phyloP scores from a whole-genome alignment of 1,140 invertebrate species.

The Aphidius ervi region DNA sequence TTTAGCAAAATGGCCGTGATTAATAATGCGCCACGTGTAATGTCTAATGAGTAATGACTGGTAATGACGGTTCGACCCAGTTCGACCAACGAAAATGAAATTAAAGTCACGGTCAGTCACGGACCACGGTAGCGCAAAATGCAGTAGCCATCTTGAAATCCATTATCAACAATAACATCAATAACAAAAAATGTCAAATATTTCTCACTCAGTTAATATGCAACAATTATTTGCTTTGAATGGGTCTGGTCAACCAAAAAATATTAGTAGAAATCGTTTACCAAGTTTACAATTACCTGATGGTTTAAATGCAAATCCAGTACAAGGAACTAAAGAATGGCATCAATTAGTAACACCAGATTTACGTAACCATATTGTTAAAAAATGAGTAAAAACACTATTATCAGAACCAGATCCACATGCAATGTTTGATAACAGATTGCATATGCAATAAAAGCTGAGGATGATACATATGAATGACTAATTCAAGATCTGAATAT shows the following conservation, averaged over 20 bases:
- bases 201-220: constrained; percentile 37
- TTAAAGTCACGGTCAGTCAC: constrained; percentile 39
- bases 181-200: constrained; percentile 43
- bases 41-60: too few relatives aligned
- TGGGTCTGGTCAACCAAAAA: constrained; percentile 40
- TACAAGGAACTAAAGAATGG: constrained; percentile 93
- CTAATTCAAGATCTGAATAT: too few relatives aligned
- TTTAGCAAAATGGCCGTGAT: too few relatives aligned
- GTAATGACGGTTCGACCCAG: too few relatives aligned
- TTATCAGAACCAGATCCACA: too few relatives aligned
- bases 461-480: too few relatives aligned
- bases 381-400: too few relatives aligned
- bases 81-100: constrained; percentile 55
- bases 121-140: constrained; percentile 30
- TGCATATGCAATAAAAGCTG: too few relatives aligned
- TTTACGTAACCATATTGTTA: too few relatives aligned
- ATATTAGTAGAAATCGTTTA: constrained; percentile 40
- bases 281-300: constrained; percentile 58
- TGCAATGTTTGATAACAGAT: too few relatives aligned
- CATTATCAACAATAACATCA: constrained; percentile 39
- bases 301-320: constrained; percentile 62
- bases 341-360: too few relatives aligned
- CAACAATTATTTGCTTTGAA: constrained; percentile 50
- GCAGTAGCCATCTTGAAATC: too few relatives aligned
- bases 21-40: constrained; percentile 56